A percentile compares a stretch with the other conserved stretches of the same genome.
phyloP scores from a whole-genome alignment of 1,140 invertebrate species.

The Drosophila busckii region DNA sequence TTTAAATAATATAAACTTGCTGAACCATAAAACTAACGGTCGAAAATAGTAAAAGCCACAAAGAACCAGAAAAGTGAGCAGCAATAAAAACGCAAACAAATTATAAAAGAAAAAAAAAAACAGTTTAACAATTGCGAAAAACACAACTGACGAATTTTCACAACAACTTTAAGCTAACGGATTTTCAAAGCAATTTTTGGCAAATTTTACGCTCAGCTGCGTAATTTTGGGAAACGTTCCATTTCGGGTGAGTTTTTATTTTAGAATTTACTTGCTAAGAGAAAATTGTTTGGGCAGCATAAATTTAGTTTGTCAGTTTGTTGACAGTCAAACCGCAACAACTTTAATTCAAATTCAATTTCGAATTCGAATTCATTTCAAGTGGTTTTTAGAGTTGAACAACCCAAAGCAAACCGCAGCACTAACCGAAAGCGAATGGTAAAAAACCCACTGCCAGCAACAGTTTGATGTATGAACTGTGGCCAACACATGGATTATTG shows the following conservation, averaged over 20 bases:
- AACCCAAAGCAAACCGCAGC: constrained; percentile 43
- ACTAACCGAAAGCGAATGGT: constrained; percentile 58
- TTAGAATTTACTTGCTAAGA: neutral
- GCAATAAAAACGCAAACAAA: constrained; percentile 19
- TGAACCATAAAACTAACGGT: constrained; percentile 30
- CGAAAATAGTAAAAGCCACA: no score
- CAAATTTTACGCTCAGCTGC: constrained; percentile 30
- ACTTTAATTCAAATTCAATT: constrained; percentile 9
- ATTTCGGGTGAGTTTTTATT: constrained; percentile 13
- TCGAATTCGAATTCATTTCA: constrained; percentile 12
- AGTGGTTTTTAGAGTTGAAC: constrained; percentile 43
- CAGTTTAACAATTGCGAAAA: constrained; percentile 47
- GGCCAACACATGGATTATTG: neutral
- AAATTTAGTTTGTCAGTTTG: constrained; percentile 3
- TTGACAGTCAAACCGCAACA: constrained; percentile 22
- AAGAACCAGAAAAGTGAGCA: constrained; percentile 16
- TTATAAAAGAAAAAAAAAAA: constrained; percentile 16
- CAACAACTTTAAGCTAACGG: constrained; percentile 58
- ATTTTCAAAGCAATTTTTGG: constrained; percentile 47
- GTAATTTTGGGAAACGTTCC: constrained; percentile 5
- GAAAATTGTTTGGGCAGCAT: no score
- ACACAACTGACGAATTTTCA: constrained; percentile 57
- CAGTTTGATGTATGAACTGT: constrained; percentile 2
- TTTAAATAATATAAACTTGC: constrained; percentile 6
- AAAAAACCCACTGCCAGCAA: no score